Conservation (phyloP, 2,113 vertebrate species). For the Spea multiplicata region DNA sequence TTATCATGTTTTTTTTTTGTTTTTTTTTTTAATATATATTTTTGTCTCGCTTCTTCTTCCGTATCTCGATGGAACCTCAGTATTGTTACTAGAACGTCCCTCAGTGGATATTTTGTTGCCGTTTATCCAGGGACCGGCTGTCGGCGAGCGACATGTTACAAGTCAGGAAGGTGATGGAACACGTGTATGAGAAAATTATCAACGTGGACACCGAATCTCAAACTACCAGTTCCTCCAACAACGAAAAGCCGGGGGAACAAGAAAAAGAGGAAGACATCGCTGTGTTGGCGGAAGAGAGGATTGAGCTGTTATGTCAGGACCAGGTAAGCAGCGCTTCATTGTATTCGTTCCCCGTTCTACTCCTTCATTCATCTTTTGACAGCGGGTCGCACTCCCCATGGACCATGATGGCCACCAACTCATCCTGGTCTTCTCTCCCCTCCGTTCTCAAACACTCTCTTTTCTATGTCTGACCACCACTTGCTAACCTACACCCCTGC, state of each 20-base stretch:
- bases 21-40: too few relatives aligned
- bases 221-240: slow-evolving; percentile 91
- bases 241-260: slow-evolving; percentile 90
- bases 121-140: slow-evolving; percentile 78
- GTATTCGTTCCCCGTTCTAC: too few relatives aligned
- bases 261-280: slow-evolving; percentile 97
- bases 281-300: slow-evolving; percentile 96
- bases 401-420: too few relatives aligned
- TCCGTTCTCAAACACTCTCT: too few relatives aligned
- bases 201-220: slow-evolving; percentile 97
- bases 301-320: slow-evolving; percentile 96
- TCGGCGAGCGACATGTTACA: slow-evolving; percentile 99
- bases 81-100: background rate
- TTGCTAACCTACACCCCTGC: too few relatives aligned
- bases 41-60: too few relatives aligned
- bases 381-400: too few relatives aligned
- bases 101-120: background rate
- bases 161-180: slow-evolving; percentile 97
- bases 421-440: too few relatives aligned
- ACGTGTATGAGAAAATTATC: slow-evolving; percentile 98
- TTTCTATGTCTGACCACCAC: too few relatives aligned
- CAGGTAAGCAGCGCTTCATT: slow-evolving; percentile 68
- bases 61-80: too few relatives aligned
- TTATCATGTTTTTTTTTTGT: too few relatives aligned
- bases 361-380: too few relatives aligned